These are phyloP conservation scores for Stichopus chloronotus DNA, from an alignment of 35 echinoderm and acorn worm species.

Conservation along the genomic window DNA sequence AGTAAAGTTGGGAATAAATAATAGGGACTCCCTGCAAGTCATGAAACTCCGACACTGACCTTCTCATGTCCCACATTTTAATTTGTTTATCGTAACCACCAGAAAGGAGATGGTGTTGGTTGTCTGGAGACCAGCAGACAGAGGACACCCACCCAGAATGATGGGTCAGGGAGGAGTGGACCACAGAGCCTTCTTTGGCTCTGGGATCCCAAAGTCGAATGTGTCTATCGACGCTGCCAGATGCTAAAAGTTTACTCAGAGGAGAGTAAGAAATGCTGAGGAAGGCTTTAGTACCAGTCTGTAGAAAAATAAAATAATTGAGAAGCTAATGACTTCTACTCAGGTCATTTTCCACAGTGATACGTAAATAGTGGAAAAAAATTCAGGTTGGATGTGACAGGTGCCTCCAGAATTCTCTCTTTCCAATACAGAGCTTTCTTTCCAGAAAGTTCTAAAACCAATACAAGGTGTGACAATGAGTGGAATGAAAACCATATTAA, in stretches of 20 bases:
- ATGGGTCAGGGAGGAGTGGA: slow-evolving; percentile 84
- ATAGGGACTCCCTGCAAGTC: no score
- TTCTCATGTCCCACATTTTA: slow-evolving; percentile 97
- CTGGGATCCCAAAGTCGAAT: slow-evolving; percentile 94
- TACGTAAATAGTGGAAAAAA: no score
- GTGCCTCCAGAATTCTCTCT: no score
- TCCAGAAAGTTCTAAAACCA: no score
- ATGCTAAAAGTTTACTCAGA: slow-evolving; percentile 74
- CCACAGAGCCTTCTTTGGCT: slow-evolving; percentile 73
- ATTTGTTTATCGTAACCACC: slow-evolving; percentile 94
- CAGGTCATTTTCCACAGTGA: no score
- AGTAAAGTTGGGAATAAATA: no score
- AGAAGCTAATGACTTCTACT: no score
- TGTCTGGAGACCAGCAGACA: slow-evolving; percentile 89
- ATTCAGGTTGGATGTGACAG: no score
- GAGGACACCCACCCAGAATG: slow-evolving; percentile 95
- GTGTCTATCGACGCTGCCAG: slow-evolving; percentile 91
- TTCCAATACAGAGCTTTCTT: no score
- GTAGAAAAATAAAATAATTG: background rate
- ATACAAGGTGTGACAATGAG: no score
- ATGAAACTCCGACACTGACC: slow-evolving; percentile 36
- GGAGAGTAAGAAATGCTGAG: slow-evolving; percentile 75
- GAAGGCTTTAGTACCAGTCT: slow-evolving; percentile 96
- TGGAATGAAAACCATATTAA: no score
- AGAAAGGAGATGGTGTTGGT: slow-evolving; percentile 84